phyloP scores from a whole-genome alignment of 2,113 vertebrate species.

The Tauraco erythrolophus region DNA sequence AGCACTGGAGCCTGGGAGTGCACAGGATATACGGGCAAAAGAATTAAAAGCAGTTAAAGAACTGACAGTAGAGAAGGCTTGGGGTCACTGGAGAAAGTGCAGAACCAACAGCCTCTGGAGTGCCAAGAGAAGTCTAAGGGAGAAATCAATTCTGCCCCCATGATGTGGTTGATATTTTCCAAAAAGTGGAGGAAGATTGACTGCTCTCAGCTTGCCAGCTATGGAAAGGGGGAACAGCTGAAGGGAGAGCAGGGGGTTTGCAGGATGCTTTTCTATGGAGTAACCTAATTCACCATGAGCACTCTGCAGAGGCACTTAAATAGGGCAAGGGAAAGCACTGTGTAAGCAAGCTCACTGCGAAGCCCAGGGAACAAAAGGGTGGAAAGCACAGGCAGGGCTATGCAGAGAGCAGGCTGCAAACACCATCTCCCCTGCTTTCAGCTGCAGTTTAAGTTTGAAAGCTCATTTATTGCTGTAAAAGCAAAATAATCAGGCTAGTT shows the following conservation, averaged over 20 bases:
- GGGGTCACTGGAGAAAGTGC: neutral
- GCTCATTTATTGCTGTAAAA: neutral
- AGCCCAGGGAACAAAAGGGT: neutral
- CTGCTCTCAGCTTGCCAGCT: neutral
- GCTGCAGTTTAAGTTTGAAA: neutral
- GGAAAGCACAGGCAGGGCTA: neutral
- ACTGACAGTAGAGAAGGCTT: neutral
- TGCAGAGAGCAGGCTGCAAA: neutral
- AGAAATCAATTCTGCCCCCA: neutral
- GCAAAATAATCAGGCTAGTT: neutral
- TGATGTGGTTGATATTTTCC: neutral
- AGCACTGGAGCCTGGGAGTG: neutral
- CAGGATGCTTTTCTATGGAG: neutral
- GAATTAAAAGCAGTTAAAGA: neutral
- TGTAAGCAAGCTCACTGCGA: slow-evolving; percentile 35
- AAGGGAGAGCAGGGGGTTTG: neutral
- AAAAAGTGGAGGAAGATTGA: neutral
- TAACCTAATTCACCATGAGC: slow-evolving; percentile 31
- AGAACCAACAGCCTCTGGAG: neutral
- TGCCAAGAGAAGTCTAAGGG: neutral
- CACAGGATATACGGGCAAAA: neutral
- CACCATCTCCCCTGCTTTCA: neutral
- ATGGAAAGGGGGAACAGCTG: neutral
- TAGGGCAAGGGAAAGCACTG: slow-evolving; percentile 37
- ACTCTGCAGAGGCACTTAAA: slow-evolving; percentile 37